Base-by-base conservation (phyloP, 2,797 vertebrate species). In the Melanotaenia boesemani region DNA sequence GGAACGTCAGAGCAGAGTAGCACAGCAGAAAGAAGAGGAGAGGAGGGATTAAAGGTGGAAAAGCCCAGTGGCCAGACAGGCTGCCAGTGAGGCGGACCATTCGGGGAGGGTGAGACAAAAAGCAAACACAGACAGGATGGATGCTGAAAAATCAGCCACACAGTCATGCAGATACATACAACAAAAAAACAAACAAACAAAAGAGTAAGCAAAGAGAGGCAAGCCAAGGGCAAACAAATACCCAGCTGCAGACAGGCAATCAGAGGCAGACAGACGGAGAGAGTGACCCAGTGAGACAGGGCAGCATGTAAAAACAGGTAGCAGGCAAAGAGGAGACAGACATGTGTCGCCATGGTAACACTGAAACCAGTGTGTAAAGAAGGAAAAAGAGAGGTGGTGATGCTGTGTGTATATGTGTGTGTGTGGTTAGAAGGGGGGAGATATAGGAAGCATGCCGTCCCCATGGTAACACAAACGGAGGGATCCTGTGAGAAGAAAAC, bases 321-420 rank as follows among this genome's bases (percentile, higher is more conserved):
- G 82, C 89, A 81, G 83, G 81, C 73, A 64, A 63, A 80, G 81
- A 86, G 70, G 80, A 92, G 90, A 89, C 79, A 73, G 79, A 90
- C 69, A 77, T 86, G 87, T 91, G 91, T 95, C 85, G 64, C 94
- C 92, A 94, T 95, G 92, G 94, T 92, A 94, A 95, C 94, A 93
- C 88, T 74, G 91, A 94, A 93, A 94, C 81, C 86, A 92, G 89
- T 39, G 83, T 84, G 83, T 78, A 77, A 80, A 90, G 74, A 72
- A 58, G 63, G 79, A 88, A 77, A 75, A 68, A 61, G 80, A 85
- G 75, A 81, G 79, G 54, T 74, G 82, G 34, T 46, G 64, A 20
- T 20, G 18, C 44, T 48, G 52, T 73, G 67, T 63, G 59, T 50
- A 34, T 30, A 48, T 2, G 46, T 67, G 22, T 67, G 26, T 12